These are phyloP conservation scores for Emydocephalus ijimae DNA, from an alignment of 2,113 vertebrate species.

Conservation along the genomic window DNA sequence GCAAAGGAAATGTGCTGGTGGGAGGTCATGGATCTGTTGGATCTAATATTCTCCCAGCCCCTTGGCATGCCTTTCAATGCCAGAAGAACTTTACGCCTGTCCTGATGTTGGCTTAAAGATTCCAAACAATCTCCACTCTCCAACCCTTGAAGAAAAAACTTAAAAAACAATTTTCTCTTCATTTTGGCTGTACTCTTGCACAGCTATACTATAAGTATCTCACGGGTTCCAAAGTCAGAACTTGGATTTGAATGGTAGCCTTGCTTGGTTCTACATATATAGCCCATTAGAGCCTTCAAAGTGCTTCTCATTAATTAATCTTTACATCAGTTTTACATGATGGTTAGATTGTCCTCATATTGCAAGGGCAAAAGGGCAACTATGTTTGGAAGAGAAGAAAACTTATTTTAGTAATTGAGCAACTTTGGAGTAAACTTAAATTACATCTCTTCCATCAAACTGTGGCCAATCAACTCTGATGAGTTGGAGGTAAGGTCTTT, in stretches of 20 bases:
- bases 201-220: not conserved
- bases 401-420: not conserved
- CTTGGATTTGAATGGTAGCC: not conserved
- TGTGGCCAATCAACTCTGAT: not conserved
- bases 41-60: not conserved
- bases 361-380: not conserved
- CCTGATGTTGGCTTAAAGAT: not conserved
- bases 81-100: not conserved
- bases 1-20: not conserved
- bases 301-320: not conserved
- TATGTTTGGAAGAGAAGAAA: not conserved
- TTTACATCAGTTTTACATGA: not conserved
- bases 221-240: not conserved
- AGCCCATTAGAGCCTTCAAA: not conserved
- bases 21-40: not conserved
- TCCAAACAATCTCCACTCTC: not conserved
- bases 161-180: not conserved
- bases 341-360: not conserved
- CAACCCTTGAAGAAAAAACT: not conserved
- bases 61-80: not conserved
- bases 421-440: not conserved
- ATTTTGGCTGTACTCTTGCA: not conserved
- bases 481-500: not conserved
- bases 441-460: not conserved
- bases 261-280: not conserved